Evolutionary conservation across 2,888 invertebrate genomes (phyloP).

Genomic region (Hirtodrosophila confusa): DNA sequence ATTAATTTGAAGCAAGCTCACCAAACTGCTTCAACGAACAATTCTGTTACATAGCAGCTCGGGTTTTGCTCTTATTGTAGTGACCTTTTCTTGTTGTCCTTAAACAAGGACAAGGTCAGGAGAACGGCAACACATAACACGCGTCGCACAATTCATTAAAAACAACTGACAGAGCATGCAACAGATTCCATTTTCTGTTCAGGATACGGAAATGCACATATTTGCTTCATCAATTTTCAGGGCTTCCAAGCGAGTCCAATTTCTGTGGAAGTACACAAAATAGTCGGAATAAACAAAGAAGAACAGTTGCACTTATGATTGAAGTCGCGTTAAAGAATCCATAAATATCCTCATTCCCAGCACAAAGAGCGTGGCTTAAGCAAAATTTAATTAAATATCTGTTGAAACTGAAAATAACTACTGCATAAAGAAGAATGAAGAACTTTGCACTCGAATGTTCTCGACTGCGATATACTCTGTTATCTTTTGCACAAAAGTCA

Average conservation of each 20-base stretch:
- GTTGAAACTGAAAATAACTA: background rate
- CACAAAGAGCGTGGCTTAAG: background rate
- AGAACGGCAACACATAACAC: background rate
- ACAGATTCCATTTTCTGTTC: slow-evolving; percentile 3
- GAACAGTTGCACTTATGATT: background rate
- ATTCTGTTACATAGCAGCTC: background rate
- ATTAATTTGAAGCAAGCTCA: background rate
- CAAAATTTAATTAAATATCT: slow-evolving; percentile 5
- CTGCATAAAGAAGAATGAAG: too few relatives aligned
- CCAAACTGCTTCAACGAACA: background rate
- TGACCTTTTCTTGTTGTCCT: slow-evolving; percentile 5
- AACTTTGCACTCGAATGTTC: too few relatives aligned
- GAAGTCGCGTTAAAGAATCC: background rate
- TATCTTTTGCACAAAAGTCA: too few relatives aligned
- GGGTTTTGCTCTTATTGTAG: background rate
- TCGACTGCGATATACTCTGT: too few relatives aligned
- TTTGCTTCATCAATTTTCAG: slow-evolving; percentile 15
- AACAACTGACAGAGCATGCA: background rate
- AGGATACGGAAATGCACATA: slow-evolving; percentile 3
- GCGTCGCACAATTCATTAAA: slow-evolving; percentile 11
- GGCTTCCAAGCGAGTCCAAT: background rate
- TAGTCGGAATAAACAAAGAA: background rate
- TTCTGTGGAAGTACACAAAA: background rate
- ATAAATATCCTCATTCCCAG: slow-evolving; percentile 2
- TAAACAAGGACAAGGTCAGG: background rate